phyloP scores from a whole-genome alignment of 1,140 invertebrate species.

The Brachionus manjavacas region DNA sequence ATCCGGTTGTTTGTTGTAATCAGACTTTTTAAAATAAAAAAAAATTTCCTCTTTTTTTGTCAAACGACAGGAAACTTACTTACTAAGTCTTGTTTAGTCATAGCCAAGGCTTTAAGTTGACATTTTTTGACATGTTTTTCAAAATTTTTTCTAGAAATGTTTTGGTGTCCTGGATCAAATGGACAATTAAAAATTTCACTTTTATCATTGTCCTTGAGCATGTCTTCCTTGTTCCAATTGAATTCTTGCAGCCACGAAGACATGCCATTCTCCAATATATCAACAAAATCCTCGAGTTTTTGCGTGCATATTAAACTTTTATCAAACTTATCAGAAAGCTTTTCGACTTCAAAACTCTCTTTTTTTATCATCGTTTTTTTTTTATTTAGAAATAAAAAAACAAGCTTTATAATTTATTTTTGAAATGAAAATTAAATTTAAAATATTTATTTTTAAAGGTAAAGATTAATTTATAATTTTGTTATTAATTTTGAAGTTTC shows the following conservation, averaged over 20 bases:
- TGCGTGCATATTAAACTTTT: background rate
- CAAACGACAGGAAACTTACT: background rate
- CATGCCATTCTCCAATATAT: constrained; percentile 8
- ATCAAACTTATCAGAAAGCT: background rate
- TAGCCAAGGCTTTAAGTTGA: background rate
- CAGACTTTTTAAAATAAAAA: background rate
- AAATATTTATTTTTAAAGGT: constrained; percentile 32
- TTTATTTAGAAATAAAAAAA: background rate
- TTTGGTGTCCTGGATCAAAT: background rate
- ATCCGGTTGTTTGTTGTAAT: constrained; percentile 5
- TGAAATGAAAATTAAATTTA: background rate
- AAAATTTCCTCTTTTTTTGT: background rate
- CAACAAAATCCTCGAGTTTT: constrained; percentile 11
- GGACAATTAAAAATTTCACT: background rate
- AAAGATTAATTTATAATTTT: background rate
- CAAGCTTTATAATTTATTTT: background rate
- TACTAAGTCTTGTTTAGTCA: constrained; percentile 10
- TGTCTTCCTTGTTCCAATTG: background rate
- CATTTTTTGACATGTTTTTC: constrained; percentile 27
- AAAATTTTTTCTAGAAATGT: background rate
- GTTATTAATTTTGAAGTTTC: constrained; percentile 16
- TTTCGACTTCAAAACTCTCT: background rate
- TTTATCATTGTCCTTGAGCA: background rate
- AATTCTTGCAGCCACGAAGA: background rate
- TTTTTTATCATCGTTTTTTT: background rate